Percentiles rank a stretch among this genome's conserved stretches.
These are phyloP conservation scores for Myocastor coypus DNA, from an alignment of 2,113 vertebrate genomes.

Conservation along the genomic window DNA sequence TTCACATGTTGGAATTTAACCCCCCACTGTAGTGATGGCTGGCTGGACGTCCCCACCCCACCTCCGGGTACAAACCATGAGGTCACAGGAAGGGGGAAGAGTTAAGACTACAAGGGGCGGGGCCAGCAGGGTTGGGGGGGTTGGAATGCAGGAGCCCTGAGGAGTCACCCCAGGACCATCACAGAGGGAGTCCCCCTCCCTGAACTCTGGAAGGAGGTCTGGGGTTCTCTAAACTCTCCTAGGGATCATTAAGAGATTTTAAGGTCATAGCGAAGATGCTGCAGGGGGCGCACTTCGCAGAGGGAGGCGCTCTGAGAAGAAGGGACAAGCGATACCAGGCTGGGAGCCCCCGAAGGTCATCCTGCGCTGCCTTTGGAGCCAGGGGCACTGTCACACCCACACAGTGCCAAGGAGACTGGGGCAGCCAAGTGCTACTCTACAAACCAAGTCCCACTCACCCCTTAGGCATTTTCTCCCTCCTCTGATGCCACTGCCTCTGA, in stretches of 20 bases:
- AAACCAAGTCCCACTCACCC: neutral
- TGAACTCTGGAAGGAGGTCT: neutral
- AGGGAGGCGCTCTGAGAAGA: neutral
- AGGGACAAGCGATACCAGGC: neutral
- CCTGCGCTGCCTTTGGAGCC: neutral
- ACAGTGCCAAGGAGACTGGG: neutral
- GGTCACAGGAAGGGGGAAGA: neutral
- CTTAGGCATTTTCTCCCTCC: neutral
- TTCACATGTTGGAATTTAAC: neutral
- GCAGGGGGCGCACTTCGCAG: neutral
- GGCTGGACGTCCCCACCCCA: neutral
- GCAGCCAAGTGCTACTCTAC: rapidly evolving
- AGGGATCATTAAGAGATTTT: neutral
- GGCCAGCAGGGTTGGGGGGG: neutral
- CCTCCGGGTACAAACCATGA: neutral
- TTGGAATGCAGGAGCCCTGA: neutral
- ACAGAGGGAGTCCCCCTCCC: neutral
- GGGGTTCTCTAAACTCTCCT: neutral
- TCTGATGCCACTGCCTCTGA: neutral
- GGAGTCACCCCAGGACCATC: neutral
- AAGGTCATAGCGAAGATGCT: too few relatives aligned
- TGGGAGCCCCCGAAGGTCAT: neutral
- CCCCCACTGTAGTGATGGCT: neutral
- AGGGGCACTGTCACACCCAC: too few relatives aligned
- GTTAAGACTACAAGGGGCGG: neutral